phyloP scores from a whole-genome alignment of 2,797 vertebrate genomes.

The Cygnus olor region DNA sequence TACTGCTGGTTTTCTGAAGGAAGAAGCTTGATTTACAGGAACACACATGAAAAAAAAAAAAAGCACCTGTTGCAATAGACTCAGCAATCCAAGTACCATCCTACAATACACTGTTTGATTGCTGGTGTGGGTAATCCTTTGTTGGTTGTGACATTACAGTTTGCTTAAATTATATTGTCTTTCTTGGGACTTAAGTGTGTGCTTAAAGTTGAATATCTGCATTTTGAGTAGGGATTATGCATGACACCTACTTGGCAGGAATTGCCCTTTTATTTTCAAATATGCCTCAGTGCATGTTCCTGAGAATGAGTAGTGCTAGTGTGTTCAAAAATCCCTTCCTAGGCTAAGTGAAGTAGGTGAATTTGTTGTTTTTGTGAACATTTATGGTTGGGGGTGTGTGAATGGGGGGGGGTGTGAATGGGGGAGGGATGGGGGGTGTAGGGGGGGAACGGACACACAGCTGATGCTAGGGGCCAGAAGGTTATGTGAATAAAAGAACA shows the following conservation, averaged over 20 bases:
- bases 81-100: not conserved
- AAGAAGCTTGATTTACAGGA: slow-evolving; percentile 5
- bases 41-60: not conserved
- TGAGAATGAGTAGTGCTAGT: not conserved
- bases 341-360: not conserved
- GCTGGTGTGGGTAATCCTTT: not conserved
- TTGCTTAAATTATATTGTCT: not conserved
- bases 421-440: too few species aligned
- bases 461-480: not conserved
- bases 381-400: not conserved
- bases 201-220: not conserved
- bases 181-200: not conserved
- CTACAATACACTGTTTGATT: not conserved
- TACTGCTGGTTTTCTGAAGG: slow-evolving; percentile 16
- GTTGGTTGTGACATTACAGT: not conserved
- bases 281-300: not conserved
- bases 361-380: not conserved
- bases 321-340: not conserved
- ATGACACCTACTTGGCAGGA: slow-evolving; percentile 40
- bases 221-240: slow-evolving; percentile 17
- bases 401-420: too few species aligned
- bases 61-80: not conserved
- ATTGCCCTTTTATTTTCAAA: slow-evolving; percentile 47
- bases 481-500: not conserved
- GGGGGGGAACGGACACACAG: not conserved